Conservation (phyloP, 2,797 vertebrate species). For the Betta splendens region DNA sequence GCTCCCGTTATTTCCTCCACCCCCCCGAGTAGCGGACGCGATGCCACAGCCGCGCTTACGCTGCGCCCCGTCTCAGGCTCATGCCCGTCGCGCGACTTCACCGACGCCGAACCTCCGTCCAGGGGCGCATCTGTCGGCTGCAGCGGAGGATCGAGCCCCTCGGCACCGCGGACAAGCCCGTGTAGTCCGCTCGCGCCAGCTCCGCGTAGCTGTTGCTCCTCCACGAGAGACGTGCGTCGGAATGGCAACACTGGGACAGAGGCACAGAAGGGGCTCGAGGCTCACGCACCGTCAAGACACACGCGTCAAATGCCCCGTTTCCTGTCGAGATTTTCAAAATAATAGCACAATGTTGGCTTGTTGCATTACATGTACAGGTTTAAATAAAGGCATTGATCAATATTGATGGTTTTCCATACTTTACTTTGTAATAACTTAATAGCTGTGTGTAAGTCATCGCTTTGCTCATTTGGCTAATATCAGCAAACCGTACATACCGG, state of each 20-base stretch:
- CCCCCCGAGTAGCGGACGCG: conserved; percentile 24
- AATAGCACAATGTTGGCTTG: no score
- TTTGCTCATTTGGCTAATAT: no score
- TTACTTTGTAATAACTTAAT: no score
- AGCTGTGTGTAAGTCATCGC: no score
- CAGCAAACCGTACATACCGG: no score
- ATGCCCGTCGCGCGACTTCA: conserved; percentile 58
- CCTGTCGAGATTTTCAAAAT: conserved; percentile 46
- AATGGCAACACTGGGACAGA: conserved; percentile 74
- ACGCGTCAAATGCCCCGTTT: background rate
- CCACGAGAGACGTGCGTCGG: conserved; percentile 75
- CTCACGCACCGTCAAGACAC: conserved; percentile 4
- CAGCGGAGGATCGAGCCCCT: conserved; percentile 7
- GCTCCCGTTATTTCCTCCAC: conserved; percentile 40
- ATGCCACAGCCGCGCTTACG: conserved; percentile 29
- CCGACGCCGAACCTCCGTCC: conserved; percentile 45
- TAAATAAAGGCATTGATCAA: no score
- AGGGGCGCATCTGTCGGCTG: conserved; percentile 55
- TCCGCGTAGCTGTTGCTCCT: conserved; percentile 79
- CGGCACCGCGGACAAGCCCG: conserved; percentile 21
- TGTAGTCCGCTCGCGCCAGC: conserved; percentile 53
- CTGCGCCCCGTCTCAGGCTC: conserved; percentile 52
- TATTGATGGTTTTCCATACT: no score
- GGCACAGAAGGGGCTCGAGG: conserved; percentile 42
- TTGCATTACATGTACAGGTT: no score